phyloP scores from a whole-genome alignment of 2,113 vertebrate genomes.

The Pachyramphus minor region DNA sequence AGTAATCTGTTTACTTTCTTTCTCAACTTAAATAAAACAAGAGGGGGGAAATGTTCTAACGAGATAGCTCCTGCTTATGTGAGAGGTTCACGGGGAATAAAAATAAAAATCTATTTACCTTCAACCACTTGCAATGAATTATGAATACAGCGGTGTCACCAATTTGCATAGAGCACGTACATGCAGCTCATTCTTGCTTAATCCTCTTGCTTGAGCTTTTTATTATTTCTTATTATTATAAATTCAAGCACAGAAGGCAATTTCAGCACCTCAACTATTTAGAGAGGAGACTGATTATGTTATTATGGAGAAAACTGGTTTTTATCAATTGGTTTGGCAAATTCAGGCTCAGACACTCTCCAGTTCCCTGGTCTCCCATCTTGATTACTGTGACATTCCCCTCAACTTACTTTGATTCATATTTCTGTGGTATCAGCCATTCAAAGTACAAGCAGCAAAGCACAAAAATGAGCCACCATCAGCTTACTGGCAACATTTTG shows the following conservation, averaged over 20 bases:
- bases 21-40: conserved; percentile 40
- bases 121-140: conserved; percentile 54
- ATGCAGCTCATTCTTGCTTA: conserved; percentile 49
- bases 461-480: not conserved
- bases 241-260: conserved; percentile 40
- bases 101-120: conserved; percentile 69
- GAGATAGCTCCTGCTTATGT: conserved; percentile 34
- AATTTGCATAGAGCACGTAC: conserved; percentile 47
- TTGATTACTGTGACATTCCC: not conserved
- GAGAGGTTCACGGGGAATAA: conserved; percentile 47
- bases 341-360: conserved; percentile 10
- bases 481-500: not conserved
- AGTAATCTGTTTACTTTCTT: conserved; percentile 34
- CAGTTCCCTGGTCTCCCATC: not conserved
- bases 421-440: not conserved
- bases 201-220: conserved; percentile 53
- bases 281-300: conserved; percentile 25
- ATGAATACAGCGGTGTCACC: conserved; percentile 49
- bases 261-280: conserved; percentile 39
- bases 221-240: conserved; percentile 56
- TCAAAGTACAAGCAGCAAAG: not conserved
- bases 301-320: not conserved
- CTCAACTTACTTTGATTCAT: not conserved
- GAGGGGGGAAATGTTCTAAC: not conserved
- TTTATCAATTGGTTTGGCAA: conserved; percentile 49